Evolutionary conservation across 2,113 vertebrate genomes (phyloP).

Genomic region (Spilogale gracilis): DNA sequence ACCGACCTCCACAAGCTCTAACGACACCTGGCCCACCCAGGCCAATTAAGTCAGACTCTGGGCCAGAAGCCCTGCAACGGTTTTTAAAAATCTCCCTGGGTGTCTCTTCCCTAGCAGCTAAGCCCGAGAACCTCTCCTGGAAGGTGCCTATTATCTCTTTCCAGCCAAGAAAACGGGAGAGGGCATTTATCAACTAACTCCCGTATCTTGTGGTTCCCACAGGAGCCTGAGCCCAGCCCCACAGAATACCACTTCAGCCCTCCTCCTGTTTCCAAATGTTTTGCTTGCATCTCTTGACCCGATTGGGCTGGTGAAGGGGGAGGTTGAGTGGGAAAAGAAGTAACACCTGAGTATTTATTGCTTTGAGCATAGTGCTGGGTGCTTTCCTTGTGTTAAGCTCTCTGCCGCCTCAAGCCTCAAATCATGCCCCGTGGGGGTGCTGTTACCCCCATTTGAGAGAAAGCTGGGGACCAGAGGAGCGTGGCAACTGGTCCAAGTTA

Average conservation of each 20-base stretch:
- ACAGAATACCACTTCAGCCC: fast-evolving
- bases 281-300: background rate
- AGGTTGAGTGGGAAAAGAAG: background rate
- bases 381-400: background rate
- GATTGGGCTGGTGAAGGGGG: background rate
- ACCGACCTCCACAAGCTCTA: background rate
- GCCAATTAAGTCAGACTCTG: background rate
- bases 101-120: background rate
- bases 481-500: background rate
- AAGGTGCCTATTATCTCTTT: background rate
- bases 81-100: background rate
- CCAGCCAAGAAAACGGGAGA: background rate
- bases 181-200: background rate
- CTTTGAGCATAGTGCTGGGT: background rate
- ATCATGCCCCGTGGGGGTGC: background rate
- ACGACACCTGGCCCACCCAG: background rate
- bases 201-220: fast-evolving
- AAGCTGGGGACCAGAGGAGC: background rate
- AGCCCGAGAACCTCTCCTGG: background rate
- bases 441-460: background rate
- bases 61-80: background rate
- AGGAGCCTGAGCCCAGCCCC: background rate
- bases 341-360: background rate
- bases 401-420: background rate
- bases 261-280: background rate